Percentiles rank a stretch among this genome's conserved stretches.
Evolutionary conservation across 2,113 vertebrate genomes (phyloP).

Genomic region (Bos taurus): DNA sequence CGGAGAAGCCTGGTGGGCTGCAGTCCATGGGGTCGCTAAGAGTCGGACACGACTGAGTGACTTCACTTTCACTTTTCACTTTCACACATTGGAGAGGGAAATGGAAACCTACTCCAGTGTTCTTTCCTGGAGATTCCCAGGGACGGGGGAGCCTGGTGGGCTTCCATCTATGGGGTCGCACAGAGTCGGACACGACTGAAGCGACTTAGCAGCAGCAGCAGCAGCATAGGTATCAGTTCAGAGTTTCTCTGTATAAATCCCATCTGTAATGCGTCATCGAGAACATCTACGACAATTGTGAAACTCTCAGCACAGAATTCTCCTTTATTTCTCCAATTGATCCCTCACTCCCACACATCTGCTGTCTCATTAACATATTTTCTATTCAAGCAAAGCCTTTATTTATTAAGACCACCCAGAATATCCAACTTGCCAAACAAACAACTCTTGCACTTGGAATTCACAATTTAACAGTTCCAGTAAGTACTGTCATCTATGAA

Average conservation of each 20-base stretch:
- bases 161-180: too few species aligned
- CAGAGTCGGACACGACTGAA: too few species aligned
- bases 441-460: background rate
- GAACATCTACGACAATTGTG: background rate
- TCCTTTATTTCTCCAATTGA: background rate
- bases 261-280: rapidly evolving
- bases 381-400: background rate
- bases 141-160: too few species aligned
- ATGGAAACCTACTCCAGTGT: too few species aligned
- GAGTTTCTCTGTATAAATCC: background rate
- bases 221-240: too few species aligned
- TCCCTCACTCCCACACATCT: rapidly evolving
- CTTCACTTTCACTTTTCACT: too few species aligned
- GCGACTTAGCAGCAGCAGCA: too few species aligned
- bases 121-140: too few species aligned
- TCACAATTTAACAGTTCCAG: background rate
- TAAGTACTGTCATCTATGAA: background rate
- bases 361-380: background rate
- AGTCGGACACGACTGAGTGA: too few species aligned
- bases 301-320: background rate
- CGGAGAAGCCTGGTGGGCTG: too few species aligned
- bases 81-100: too few species aligned
- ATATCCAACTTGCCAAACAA: background rate
- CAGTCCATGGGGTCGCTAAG: too few species aligned
- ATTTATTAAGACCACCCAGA: background rate